A percentile compares a stretch with the other conserved stretches of the same genome.
phyloP scores from a whole-genome alignment of 2,888 invertebrate genomes.

The Cantharis rufa region DNA sequence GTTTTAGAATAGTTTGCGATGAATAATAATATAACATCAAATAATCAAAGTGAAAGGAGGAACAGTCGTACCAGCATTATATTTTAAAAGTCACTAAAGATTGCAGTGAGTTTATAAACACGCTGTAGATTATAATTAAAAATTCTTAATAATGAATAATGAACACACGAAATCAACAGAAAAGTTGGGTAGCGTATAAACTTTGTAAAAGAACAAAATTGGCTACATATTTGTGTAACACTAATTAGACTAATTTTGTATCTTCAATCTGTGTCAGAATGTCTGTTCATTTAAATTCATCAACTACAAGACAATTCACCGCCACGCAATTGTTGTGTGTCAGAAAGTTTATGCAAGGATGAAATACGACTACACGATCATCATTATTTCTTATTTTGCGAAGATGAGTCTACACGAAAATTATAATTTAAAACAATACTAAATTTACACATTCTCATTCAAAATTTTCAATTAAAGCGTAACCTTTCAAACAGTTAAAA shows the following conservation, averaged over 20 bases:
- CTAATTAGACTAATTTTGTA: constrained; percentile 11
- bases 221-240: constrained; percentile 3
- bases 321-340: constrained; percentile 4
- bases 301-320: constrained; percentile 8
- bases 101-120: neutral
- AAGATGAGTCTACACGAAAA: neutral
- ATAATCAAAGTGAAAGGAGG: neutral
- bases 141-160: neutral
- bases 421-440: neutral
- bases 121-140: neutral
- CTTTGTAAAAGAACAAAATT: constrained; percentile 1
- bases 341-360: constrained; percentile 6
- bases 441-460: neutral
- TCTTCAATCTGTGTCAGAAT: constrained; percentile 15
- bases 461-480: neutral
- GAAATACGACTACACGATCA: neutral
- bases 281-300: constrained; percentile 13
- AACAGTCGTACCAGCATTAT: neutral
- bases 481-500: neutral
- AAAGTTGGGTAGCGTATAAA: neutral
- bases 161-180: neutral
- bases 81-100: neutral
- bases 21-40: neutral
- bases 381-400: neutral
- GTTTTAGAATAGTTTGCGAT: too few species aligned